These are phyloP conservation scores for Amblyjoppa proteus DNA, from an alignment of 2,888 invertebrate species.

Conservation along the genomic window DNA sequence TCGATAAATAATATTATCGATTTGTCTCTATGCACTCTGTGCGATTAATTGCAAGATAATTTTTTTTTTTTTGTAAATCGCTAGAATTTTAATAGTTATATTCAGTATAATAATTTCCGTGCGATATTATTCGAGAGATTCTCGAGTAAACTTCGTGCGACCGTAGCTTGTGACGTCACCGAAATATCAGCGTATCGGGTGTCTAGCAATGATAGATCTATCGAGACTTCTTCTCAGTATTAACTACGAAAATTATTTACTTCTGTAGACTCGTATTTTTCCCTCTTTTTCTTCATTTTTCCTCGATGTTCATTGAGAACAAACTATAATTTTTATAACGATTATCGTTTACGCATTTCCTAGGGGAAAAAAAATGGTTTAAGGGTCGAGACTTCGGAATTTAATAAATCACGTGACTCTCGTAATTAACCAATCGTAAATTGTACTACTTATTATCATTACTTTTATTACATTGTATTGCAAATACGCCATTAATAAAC, in stretches of 20 bases:
- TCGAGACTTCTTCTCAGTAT: slow-evolving; percentile 6
- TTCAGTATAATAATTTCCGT: not conserved
- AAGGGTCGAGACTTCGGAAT: slow-evolving; percentile 60
- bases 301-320: not conserved
- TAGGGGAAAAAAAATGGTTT: not conserved
- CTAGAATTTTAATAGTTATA: slow-evolving; percentile 14
- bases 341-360: not conserved
- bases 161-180: slow-evolving; percentile 73
- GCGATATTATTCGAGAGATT: slow-evolving; percentile 53
- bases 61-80: not conserved
- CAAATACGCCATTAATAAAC: slow-evolving; percentile 17
- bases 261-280: not conserved
- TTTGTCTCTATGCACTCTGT: not conserved
- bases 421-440: slow-evolving; percentile 56
- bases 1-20: slow-evolving; percentile 5
- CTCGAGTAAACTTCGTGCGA: slow-evolving; percentile 65
- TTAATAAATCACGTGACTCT: slow-evolving; percentile 60
- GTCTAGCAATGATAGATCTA: slow-evolving; percentile 59
- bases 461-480: slow-evolving; percentile 24
- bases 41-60: not conserved
- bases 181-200: slow-evolving; percentile 66
- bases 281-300: not conserved
- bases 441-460: slow-evolving; percentile 54
- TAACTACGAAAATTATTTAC: slow-evolving; percentile 3
- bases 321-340: not conserved